Conservation (phyloP, 2,797 vertebrate genomes). For the Acanthurus leucopareius region DNA sequence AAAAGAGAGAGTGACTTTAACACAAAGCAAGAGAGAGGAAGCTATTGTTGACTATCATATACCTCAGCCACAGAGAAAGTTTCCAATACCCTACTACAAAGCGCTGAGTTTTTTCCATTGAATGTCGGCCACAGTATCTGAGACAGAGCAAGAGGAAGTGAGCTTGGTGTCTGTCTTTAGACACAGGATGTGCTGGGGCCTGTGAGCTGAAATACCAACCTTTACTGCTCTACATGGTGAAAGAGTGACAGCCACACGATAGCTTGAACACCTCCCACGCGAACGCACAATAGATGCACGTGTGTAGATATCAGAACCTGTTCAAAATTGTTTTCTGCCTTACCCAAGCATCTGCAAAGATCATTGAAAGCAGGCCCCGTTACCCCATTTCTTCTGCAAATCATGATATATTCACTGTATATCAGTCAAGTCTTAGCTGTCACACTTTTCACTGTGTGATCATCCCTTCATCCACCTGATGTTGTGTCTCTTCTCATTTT, state of each 20-base stretch:
- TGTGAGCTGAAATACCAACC: constrained; percentile 77
- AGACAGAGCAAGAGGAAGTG: constrained; percentile 79
- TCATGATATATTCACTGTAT: neutral
- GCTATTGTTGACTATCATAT: constrained; percentile 74
- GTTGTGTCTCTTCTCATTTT: constrained; percentile 80
- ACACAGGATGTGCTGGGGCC: constrained; percentile 86
- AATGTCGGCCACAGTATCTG: constrained; percentile 75
- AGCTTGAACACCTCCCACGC: constrained; percentile 69
- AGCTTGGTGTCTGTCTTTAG: constrained; percentile 78
- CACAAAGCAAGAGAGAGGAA: constrained; percentile 71
- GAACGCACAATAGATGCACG: constrained; percentile 51
- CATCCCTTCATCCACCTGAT: constrained; percentile 76
- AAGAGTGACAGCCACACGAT: constrained; percentile 78
- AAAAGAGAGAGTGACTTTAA: constrained; percentile 50
- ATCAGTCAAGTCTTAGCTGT: constrained; percentile 71
- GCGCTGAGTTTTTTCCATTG: constrained; percentile 82
- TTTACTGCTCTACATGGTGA: constrained; percentile 72
- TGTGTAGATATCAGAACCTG: constrained; percentile 41
- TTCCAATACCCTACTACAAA: constrained; percentile 85
- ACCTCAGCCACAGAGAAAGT: constrained; percentile 84
- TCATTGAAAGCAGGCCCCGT: constrained; percentile 7
- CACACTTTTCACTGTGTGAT: constrained; percentile 71
- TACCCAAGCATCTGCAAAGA: neutral
- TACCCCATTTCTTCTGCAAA: neutral
- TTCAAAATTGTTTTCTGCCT: constrained; percentile 32